Evolutionary conservation across 2,888 invertebrate species (phyloP), one percentile per base, ranked within the genome.

Genomic region (Amblyteles armatorius): DNA sequence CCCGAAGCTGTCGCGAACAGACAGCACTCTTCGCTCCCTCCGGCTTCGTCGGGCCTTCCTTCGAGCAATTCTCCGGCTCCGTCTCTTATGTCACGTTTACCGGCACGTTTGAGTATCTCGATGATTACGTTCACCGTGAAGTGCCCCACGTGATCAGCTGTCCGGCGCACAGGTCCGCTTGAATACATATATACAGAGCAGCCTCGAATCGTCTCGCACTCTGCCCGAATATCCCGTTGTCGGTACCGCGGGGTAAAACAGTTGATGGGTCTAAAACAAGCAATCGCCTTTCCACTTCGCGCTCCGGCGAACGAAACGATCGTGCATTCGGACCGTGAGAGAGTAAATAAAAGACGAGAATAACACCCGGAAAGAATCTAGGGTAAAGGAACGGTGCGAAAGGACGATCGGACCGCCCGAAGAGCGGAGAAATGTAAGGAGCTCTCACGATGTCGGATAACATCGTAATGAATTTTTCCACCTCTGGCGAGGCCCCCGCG

Each of bases 1-100:
- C 44, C 33, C 44, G 13, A 79, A 79, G 22, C 83, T 83, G 79
- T 79, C 76, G 69, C 52, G 26, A 69, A 69, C 73, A 83, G 78
- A 22, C 68, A 19, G 33, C 55, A 67, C n/a, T 55, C 67, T 76
- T 72, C 71, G n/a, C 79, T 55, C 22, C 29, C 71, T 73, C n/a
- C 19, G 67, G 48, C 52, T 63, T 74, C 80, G 44, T 55, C 33
- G 16, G 68, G 67, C 63, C n/a, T 48, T 69, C 50, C 69, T 60
- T 50, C n/a, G 63, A 50, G 40, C 33, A 22, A 26, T 83, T 79
- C 63, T 19, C 44, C 69, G 16, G 33, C 63, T 63, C 29, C 9
- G 48, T 63, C 26, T 44, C 52, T 48, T 68, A 50, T 22, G 50
- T 84, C 44, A 65, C 69, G 69, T 65, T 74, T 55, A 4, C 63